Conservation (phyloP, 2,888 invertebrate genomes). For the Acanthosepion pharaonis region DNA sequence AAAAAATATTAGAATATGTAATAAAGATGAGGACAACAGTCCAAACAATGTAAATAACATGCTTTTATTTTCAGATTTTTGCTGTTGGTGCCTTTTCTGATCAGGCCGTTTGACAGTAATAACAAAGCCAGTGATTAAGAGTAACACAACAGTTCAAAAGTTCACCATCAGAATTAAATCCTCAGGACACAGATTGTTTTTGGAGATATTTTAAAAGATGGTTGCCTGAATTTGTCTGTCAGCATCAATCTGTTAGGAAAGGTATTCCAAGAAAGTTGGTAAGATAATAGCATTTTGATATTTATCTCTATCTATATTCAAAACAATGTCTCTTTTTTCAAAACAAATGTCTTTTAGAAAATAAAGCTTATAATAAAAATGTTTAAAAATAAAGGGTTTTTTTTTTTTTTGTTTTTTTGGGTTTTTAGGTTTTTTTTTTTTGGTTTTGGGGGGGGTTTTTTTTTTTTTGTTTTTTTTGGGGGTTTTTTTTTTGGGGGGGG, state of each 20-base stretch:
- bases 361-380: too few species aligned
- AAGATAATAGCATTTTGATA: background rate
- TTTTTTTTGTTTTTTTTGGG: too few species aligned
- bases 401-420: too few species aligned
- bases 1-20: too few species aligned
- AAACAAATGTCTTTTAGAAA: too few species aligned
- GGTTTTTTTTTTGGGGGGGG: too few species aligned
- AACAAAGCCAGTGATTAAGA: constrained; percentile 58
- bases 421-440: too few species aligned
- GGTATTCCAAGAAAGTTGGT: background rate
- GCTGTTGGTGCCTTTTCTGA: constrained; percentile 62
- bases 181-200: background rate
- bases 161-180: background rate
- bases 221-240: background rate
- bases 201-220: background rate
- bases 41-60: too few species aligned
- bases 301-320: background rate
- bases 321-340: too few species aligned
- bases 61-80: constrained; percentile 57
- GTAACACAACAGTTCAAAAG: background rate
- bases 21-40: too few species aligned
- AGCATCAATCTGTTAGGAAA: background rate
- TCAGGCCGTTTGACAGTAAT: constrained; percentile 58
- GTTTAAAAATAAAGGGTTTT: too few species aligned
- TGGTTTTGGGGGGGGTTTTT: too few species aligned